These are phyloP conservation scores for Aphidius gifuensis DNA, from an alignment of 1,140 invertebrate genomes.

Conservation along the genomic window DNA sequence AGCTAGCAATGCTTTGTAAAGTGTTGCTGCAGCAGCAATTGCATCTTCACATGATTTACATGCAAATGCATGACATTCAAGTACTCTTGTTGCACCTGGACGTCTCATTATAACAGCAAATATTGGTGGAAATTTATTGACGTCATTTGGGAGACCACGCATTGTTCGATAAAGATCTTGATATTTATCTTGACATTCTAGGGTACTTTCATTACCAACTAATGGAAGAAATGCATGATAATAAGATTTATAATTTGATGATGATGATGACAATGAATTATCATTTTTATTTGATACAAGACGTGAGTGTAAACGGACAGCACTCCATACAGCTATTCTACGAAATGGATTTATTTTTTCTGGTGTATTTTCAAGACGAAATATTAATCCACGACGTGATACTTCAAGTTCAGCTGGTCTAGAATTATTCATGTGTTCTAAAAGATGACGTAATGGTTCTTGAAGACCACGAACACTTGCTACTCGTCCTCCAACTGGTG, in stretches of 20 bases:
- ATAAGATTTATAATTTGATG: conserved; percentile 30
- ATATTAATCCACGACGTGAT: conserved; percentile 46
- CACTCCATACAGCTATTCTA: conserved; percentile 86
- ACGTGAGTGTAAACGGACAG: conserved; percentile 41
- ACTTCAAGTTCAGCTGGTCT: conserved; percentile 48
- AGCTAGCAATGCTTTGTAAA: conserved; percentile 81
- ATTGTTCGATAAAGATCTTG: conserved; percentile 50
- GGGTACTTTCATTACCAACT: conserved; percentile 66
- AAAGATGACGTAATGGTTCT: conserved; percentile 72
- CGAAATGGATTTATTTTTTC: conserved; percentile 68
- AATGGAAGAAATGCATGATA: conserved; percentile 79
- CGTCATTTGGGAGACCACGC: conserved; percentile 45
- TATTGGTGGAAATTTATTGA: conserved; percentile 71
- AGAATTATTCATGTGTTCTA: conserved; percentile 42
- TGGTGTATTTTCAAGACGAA: conserved; percentile 39
- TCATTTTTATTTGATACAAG: background rate
- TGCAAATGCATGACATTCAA: conserved; percentile 89
- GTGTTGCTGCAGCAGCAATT: conserved; percentile 82
- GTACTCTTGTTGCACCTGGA: conserved; percentile 69
- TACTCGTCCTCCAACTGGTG: conserved; percentile 73
- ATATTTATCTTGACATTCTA: conserved; percentile 44
- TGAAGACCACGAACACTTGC: conserved; percentile 80
- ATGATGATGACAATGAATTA: conserved; percentile 22
- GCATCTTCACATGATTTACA: conserved; percentile 85
- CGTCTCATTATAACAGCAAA: conserved; percentile 89